Percentiles rank a stretch among this genome's conserved stretches.
Evolutionary conservation across 2,113 vertebrate species (phyloP).

Genomic region (Vombatus ursinus): DNA sequence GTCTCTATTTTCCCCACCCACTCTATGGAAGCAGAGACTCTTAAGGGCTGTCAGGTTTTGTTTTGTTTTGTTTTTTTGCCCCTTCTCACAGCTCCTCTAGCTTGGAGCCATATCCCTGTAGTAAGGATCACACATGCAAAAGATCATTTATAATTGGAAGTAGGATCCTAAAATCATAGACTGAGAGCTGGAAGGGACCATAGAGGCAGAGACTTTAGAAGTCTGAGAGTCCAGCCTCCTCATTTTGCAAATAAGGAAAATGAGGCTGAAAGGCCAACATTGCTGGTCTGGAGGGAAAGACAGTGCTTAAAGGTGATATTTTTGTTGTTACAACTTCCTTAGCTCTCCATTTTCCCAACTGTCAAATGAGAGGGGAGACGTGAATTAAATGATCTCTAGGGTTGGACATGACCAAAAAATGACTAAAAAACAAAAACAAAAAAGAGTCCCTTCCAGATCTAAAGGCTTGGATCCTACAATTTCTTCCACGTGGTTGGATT

Average conservation of each 20-base stretch:
- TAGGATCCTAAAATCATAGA: neutral
- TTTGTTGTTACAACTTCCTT: neutral
- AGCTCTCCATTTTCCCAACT: neutral
- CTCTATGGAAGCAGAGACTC: neutral
- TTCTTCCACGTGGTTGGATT: neutral
- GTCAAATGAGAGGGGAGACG: neutral
- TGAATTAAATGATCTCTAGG: neutral
- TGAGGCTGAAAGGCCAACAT: neutral
- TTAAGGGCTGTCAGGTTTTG: neutral
- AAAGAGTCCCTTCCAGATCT: neutral
- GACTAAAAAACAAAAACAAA: neutral
- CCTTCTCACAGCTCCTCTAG: neutral
- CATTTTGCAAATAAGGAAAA: slow-evolving; percentile 25
- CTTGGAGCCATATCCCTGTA: neutral
- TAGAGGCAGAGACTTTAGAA: neutral
- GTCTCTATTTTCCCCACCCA: neutral
- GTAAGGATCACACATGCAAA: neutral
- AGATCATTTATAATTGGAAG: neutral
- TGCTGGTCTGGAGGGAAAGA: neutral
- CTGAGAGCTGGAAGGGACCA: neutral
- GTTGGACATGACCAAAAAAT: neutral
- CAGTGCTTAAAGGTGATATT: neutral
- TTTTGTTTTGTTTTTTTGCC: neutral
- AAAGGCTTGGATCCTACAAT: neutral
- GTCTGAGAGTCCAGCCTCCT: neutral